Evolutionary conservation across 1,140 invertebrate genomes (phyloP).

Genomic region (Phenacoccus solenopsis): DNA sequence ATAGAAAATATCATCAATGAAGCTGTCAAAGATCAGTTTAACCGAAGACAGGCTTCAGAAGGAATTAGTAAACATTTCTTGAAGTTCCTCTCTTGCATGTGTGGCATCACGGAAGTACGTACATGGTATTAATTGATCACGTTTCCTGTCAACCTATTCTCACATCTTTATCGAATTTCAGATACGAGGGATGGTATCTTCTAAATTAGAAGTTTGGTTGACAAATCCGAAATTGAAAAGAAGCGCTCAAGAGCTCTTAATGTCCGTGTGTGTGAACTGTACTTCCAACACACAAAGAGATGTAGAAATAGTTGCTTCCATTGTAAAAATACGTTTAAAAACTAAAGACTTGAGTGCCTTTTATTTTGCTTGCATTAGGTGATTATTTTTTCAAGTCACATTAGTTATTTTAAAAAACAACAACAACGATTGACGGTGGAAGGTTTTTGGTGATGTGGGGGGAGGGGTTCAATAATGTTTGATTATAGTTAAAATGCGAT

Average conservation of each 20-base stretch:
- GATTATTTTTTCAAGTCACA: conserved; percentile 24
- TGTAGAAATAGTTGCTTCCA: conserved; percentile 75
- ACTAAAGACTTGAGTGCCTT: conserved; percentile 83
- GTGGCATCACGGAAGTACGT: conserved; percentile 64
- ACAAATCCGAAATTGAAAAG: conserved; percentile 88
- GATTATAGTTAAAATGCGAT: no score
- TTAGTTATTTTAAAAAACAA: conserved; percentile 23
- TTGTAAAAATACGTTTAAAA: conserved; percentile 85
- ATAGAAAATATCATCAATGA: conserved; percentile 48
- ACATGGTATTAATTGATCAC: neutral
- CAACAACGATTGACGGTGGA: neutral
- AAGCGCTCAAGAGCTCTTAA: conserved; percentile 83
- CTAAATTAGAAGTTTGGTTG: conserved; percentile 82
- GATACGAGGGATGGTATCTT: conserved; percentile 66
- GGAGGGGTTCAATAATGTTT: no score
- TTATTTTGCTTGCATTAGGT: conserved; percentile 72
- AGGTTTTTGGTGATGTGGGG: neutral
- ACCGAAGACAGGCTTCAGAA: conserved; percentile 68
- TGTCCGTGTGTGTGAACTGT: conserved; percentile 83
- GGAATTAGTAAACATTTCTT: conserved; percentile 78
- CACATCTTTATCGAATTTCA: conserved; percentile 26
- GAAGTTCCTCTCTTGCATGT: conserved; percentile 65
- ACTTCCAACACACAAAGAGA: conserved; percentile 63
- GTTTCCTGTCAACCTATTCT: neutral
- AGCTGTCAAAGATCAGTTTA: conserved; percentile 73